phyloP scores from a whole-genome alignment of 2,797 vertebrate species.

The Chrosomus eos region DNA sequence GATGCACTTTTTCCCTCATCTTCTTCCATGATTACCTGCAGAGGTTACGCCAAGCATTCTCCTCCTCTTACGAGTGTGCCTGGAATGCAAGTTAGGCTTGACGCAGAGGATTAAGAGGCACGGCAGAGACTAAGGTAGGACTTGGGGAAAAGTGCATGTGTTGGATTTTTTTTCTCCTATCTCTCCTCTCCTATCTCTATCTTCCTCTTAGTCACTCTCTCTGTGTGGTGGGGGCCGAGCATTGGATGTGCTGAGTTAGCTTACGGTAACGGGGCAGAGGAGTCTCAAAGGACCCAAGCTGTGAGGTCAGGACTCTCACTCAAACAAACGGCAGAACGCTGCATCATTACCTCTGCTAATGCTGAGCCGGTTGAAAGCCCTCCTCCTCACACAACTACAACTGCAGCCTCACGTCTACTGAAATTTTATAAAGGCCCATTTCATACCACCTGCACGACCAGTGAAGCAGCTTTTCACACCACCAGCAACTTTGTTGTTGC shows the following conservation, averaged over 20 bases:
- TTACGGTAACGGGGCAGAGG: slow-evolving; percentile 42
- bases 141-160: slow-evolving; percentile 40
- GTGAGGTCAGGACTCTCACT: slow-evolving; percentile 48
- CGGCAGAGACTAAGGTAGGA: slow-evolving; percentile 35
- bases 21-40: slow-evolving; percentile 45
- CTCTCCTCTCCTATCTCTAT: slow-evolving; percentile 32
- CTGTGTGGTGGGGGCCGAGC: slow-evolving; percentile 37
- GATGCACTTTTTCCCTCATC: slow-evolving; percentile 27
- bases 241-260: slow-evolving; percentile 46
- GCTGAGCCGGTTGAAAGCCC: slow-evolving; percentile 39
- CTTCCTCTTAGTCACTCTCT: slow-evolving; percentile 34
- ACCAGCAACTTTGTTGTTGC: too few species aligned
- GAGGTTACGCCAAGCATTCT: slow-evolving; percentile 65
- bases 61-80: slow-evolving; percentile 71
- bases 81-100: slow-evolving; percentile 47
- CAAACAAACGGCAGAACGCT: slow-evolving; percentile 34
- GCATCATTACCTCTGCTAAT: slow-evolving; percentile 50
- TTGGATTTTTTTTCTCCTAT: slow-evolving; percentile 23
- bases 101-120: slow-evolving; percentile 52
- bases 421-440: neutral
- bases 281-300: slow-evolving; percentile 49
- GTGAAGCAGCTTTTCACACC: neutral
- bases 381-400: slow-evolving; percentile 36
- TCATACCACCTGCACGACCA: neutral
- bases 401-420: slow-evolving; percentile 11